These are phyloP conservation scores for Pangasianodon gigas DNA, from an alignment of 2,113 vertebrate species.

Conservation along the genomic window DNA sequence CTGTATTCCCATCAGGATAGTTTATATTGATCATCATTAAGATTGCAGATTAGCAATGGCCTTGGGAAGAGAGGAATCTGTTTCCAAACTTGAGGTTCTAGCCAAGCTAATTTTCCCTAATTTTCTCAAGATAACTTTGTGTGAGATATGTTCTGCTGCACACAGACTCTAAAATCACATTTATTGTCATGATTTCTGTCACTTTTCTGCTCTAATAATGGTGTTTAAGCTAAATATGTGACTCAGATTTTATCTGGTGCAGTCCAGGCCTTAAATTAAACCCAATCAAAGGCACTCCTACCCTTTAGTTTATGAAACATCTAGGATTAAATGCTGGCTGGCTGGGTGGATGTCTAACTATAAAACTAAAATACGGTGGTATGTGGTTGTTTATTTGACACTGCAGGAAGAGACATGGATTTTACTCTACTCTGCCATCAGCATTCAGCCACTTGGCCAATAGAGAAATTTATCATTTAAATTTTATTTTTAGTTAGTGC, in stretches of 20 bases:
- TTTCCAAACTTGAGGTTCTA: neutral
- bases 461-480: neutral
- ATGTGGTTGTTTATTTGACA: neutral
- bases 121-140: neutral
- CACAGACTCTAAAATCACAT: neutral
- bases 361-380: neutral
- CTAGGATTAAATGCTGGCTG: conserved; percentile 20
- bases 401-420: neutral
- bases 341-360: neutral
- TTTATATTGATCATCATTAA: neutral
- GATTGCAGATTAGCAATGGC: neutral
- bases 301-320: conserved; percentile 49
- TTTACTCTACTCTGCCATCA: neutral
- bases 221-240: conserved; percentile 43
- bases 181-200: conserved; percentile 29
- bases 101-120: neutral
- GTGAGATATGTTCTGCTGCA: conserved; percentile 29
- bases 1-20: neutral
- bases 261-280: conserved; percentile 50
- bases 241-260: neutral
- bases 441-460: neutral
- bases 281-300: conserved; percentile 57
- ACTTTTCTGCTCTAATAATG: neutral
- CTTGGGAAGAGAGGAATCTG: neutral
- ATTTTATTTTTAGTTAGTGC: neutral